Conservation (phyloP, 2,888 invertebrate genomes). For the Seira sanloemensis region DNA sequence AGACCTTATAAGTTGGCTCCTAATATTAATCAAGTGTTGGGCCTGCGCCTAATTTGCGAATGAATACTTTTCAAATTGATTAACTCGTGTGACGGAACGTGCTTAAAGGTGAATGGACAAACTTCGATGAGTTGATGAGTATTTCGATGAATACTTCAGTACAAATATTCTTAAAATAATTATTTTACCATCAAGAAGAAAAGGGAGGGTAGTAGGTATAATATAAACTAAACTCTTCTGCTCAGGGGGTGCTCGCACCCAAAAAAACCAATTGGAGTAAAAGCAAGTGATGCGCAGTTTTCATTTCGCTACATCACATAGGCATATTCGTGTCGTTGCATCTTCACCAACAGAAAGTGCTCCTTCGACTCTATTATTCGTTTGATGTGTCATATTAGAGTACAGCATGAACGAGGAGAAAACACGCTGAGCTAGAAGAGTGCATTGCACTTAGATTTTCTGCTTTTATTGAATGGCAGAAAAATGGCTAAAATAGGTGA, state of each 20-base stretch:
- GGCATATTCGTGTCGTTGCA: conserved; percentile 29
- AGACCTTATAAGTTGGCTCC: no score
- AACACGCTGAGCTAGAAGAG: conserved; percentile 17
- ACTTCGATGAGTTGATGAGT: no score
- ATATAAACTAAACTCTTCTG: conserved; percentile 41
- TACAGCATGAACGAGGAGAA: not conserved
- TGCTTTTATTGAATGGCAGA: not conserved
- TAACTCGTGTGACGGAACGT: no score
- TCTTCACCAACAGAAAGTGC: not conserved
- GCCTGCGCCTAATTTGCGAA: no score
- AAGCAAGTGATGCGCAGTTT: conserved; percentile 55
- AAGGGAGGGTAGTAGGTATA: no score
- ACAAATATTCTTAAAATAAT: no score
- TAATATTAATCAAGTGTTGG: no score
- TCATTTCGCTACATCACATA: conserved; percentile 43
- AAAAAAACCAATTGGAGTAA: no score
- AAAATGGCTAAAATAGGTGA: not conserved
- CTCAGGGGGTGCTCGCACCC: not conserved
- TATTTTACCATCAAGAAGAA: no score
- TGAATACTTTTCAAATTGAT: no score
- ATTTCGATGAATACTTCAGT: no score
- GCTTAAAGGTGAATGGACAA: no score
- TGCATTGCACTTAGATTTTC: conserved; percentile 14
- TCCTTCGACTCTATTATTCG: not conserved
- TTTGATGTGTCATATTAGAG: not conserved